A percentile compares a stretch with the other conserved stretches of the same genome.
Conservation (phyloP, 2,888 invertebrate genomes). For the Tipula lateralis region DNA sequence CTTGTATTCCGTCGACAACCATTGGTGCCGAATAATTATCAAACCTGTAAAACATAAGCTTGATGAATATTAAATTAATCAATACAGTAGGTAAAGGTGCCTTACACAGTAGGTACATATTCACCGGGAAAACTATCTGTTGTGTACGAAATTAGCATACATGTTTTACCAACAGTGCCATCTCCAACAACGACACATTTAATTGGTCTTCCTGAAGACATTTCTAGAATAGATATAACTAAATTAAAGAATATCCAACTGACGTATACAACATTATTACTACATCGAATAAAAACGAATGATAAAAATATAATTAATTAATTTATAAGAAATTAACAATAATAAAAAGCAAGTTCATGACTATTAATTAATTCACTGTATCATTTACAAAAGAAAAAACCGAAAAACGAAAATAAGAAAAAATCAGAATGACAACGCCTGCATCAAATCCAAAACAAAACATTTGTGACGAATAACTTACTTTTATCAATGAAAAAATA, state of each 20-base stretch:
- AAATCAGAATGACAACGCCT: conserved; percentile 28
- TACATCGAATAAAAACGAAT: too few relatives aligned
- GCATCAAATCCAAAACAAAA: conserved; percentile 27
- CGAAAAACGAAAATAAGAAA: conserved; percentile 15
- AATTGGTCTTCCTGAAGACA: conserved; percentile 84
- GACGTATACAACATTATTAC: too few relatives aligned
- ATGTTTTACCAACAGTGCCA: conserved; percentile 91
- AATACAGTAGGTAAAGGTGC: conserved; percentile 40
- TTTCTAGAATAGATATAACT: conserved; percentile 44
- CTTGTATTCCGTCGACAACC: conserved; percentile 96
- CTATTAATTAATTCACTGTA: not conserved
- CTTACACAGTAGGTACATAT: conserved; percentile 93
- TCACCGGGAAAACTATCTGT: conserved; percentile 91
- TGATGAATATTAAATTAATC: conserved; percentile 25
- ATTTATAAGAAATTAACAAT: not conserved
- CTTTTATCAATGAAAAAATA: conserved; percentile 19
- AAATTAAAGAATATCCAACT: not conserved
- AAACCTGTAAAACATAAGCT: conserved; percentile 61
- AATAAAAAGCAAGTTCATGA: not conserved
- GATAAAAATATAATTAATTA: not conserved
- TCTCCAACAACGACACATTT: conserved; percentile 91
- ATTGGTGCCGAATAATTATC: conserved; percentile 99
- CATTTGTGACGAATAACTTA: conserved; percentile 13
- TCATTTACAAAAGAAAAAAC: not conserved
- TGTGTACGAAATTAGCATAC: conserved; percentile 89